Evolutionary conservation across 2,797 vertebrate species (phyloP), one percentile per base, ranked within the genome.

Genomic region (Melanotaenia nigrans): DNA sequence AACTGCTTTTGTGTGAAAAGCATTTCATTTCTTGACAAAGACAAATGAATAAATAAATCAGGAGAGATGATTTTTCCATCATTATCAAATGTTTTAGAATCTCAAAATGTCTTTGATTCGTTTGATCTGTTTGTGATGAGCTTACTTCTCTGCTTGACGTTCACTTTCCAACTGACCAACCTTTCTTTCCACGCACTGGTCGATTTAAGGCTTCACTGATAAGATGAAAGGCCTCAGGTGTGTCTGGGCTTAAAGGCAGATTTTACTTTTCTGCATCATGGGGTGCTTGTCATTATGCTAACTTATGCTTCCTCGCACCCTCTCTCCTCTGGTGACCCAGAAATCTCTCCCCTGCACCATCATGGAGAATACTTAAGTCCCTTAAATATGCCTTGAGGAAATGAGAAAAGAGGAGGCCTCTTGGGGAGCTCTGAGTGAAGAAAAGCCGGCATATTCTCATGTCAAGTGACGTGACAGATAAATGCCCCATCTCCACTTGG

Each of bases 171-270:
- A 36, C 80, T 47, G 76, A 61, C 76, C 63, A 55, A 62, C 56
- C 32, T 51, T 65, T 78, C 42, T 64, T 51, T 82, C 54, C 76
- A 40, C 61, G 65, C 5, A 40, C 78, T 71, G 65, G 66, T 49
- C 36, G 2, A 70, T 83, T 81, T 76, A 68, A 83, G 54, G 68
- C 75, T 70, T 76, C 60, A 7, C 59, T 68, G 79, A 78, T 73
- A 65, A 68, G 58, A 64, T 78, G 79, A 75, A 59, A 61, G 77
- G 62, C 70, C 77, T 71, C 68, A 35, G 77, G 69, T 85, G 81
- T 61, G 73, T 65, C 61, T 32, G 36, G 35, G 49, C 60, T 79
- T 69, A 57, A 59, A 68, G 71, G 58, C 4, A 0, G 53, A 73
- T 83, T 82, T 68, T 62, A 79, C 72, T 71, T 49, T 74, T 38